phyloP scores from a whole-genome alignment of 2,888 invertebrate species.

The Melolontha melolontha region DNA sequence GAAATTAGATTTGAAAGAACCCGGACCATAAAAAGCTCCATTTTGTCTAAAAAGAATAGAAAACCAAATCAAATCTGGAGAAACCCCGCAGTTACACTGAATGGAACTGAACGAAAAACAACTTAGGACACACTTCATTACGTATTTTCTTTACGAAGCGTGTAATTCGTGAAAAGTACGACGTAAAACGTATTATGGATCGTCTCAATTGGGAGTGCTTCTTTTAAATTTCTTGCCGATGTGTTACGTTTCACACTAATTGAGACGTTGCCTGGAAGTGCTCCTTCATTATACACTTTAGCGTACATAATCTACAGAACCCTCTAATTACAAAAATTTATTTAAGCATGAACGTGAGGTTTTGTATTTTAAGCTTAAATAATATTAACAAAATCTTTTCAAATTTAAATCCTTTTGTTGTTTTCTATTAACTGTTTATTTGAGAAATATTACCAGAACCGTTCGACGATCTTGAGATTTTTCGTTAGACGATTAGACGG shows the following conservation, averaged over 20 bases:
- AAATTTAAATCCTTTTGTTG: no score
- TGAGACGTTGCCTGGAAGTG: not conserved
- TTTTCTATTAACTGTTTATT: no score
- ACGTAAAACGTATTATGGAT: slow-evolving; percentile 13
- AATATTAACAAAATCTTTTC: no score
- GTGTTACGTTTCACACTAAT: slow-evolving; percentile 11
- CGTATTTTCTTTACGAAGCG: slow-evolving; percentile 13
- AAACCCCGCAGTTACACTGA: slow-evolving; percentile 7
- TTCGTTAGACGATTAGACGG: no score
- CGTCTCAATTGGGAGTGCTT: slow-evolving; percentile 15
- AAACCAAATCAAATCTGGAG: not conserved
- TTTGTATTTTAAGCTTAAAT: no score
- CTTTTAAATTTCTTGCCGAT: slow-evolving; percentile 1
- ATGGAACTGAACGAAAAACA: slow-evolving; percentile 1
- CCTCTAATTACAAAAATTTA: no score
- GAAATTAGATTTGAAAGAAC: slow-evolving; percentile 6
- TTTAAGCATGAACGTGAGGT: no score
- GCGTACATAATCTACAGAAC: no score
- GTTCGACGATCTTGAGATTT: no score
- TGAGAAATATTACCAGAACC: no score
- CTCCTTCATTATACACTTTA: not conserved
- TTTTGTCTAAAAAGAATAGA: not conserved
- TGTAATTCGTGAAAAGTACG: slow-evolving; percentile 5
- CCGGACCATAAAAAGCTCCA: not conserved
- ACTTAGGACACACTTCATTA: slow-evolving; percentile 21